phyloP scores from a whole-genome alignment of 2,888 invertebrate genomes.

The Polylopha cassiicola region DNA sequence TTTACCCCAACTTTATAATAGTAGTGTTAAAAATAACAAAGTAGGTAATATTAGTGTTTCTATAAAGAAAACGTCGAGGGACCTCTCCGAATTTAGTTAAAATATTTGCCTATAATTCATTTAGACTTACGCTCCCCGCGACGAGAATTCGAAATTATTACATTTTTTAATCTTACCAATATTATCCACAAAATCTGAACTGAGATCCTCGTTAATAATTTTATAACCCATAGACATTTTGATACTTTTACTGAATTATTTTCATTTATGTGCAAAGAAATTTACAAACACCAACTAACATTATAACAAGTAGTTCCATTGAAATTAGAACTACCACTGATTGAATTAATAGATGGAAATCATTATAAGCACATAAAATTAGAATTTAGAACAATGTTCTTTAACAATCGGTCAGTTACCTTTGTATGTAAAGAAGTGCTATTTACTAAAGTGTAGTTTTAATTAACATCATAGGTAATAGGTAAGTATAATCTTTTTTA shows the following conservation, averaged over 20 bases:
- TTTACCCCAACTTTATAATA: too few relatives aligned
- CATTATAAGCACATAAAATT: conserved; percentile 9
- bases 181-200: neutral
- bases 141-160: too few relatives aligned
- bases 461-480: too few relatives aligned
- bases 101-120: too few relatives aligned
- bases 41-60: too few relatives aligned
- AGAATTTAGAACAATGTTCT: conserved; percentile 4
- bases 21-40: too few relatives aligned
- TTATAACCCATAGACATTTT: conserved; percentile 11
- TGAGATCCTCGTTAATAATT: conserved; percentile 1
- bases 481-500: too few relatives aligned
- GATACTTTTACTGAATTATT: neutral
- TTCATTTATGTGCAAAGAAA: conserved; percentile 9
- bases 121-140: too few relatives aligned
- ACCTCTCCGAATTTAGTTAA: too few relatives aligned
- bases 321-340: conserved; percentile 1
- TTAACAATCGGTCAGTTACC: conserved; percentile 5
- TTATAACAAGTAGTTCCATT: neutral
- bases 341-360: neutral
- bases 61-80: too few relatives aligned
- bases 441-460: too few relatives aligned
- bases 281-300: conserved; percentile 10
- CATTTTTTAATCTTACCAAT: too few relatives aligned
- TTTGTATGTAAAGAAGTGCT: conserved; percentile 15